Base-by-base conservation (phyloP, 2,113 vertebrate species). In the Paralichthys olivaceus region DNA sequence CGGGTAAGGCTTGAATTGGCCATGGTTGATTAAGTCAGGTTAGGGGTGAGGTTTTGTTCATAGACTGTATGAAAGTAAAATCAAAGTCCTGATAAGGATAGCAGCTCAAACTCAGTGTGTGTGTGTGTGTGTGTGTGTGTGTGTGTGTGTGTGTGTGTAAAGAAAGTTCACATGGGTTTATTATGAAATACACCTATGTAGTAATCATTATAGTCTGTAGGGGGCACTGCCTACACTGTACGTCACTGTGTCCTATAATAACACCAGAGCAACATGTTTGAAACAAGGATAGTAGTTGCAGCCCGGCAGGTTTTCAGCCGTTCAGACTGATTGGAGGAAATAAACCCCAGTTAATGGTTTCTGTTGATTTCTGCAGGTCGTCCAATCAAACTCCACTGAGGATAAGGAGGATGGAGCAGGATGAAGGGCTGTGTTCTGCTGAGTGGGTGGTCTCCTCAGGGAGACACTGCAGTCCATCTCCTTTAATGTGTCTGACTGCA, bases 361-460 rank as follows among this genome's bases (percentile, higher is more conserved):
- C 7, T 55, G 28, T 13, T 29, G 60, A 72, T n/a, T 13, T 70
- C 59, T 37, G 23, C 2, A 23, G 20, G 51, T 12, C 51, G 68
- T 43, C 61, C n/a, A 51, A 59, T 40, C 28, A 79, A 53, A 60
- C 34, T 22, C 2, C 1, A 34, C n/a, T 1, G 58, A 77, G 57
- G 40, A 8, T 19, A 15, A 47, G 45, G 45, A 49, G 14, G 45
- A 49, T 15, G 45, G 19, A 17, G 45, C 14, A 2, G 4, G 65
- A 65, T 55, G 69, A 79, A 68, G 75, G 84, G 49, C 78, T 80
- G 81, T 4, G 14, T 5, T 65, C 53, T 37, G 65, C 91, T 66
- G 70, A 69, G 90, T 94, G 93, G 92, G 94, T 94, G 94, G 93
- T 94, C 94, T 53, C 55, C 23, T n/a, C 49, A n/a, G 77, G 65